Conservation (phyloP, 2,888 invertebrate genomes). For the Orchestes rusci region DNA sequence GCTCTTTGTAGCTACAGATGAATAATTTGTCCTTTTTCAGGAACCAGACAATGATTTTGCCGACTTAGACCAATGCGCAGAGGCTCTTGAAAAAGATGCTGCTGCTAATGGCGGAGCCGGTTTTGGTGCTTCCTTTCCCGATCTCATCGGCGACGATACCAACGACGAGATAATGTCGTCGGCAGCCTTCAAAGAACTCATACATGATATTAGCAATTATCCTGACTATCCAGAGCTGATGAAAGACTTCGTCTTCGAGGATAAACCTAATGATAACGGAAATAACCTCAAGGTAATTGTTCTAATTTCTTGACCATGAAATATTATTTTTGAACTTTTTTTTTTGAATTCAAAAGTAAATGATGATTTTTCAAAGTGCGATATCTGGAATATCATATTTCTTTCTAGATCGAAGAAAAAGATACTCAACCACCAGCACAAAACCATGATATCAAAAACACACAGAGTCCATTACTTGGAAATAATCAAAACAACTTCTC, state of each 20-base stretch:
- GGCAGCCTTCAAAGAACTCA: constrained; percentile 77
- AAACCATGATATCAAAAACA: constrained; percentile 30
- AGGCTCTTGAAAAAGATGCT: constrained; percentile 77
- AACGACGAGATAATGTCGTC: constrained; percentile 69
- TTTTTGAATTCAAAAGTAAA: too few relatives aligned
- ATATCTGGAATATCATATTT: too few relatives aligned
- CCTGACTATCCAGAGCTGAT: constrained; percentile 61
- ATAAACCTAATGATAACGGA: constrained; percentile 38
- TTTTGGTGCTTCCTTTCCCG: constrained; percentile 68
- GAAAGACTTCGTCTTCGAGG: constrained; percentile 72
- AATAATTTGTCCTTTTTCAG: too few relatives aligned
- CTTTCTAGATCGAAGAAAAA: too few relatives aligned
- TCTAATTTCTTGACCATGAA: too few relatives aligned
- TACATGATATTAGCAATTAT: constrained; percentile 78
- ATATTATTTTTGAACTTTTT: too few relatives aligned
- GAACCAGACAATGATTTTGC: constrained; percentile 75
- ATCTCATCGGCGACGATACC: constrained; percentile 78
- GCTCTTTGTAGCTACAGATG: too few relatives aligned
- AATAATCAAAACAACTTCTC: too few relatives aligned
- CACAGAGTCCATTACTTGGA: constrained; percentile 34
- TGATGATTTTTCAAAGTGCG: too few relatives aligned
- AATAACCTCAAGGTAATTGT: too few relatives aligned
- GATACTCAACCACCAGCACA: constrained; percentile 9
- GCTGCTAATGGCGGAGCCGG: constrained; percentile 63
- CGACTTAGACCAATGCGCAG: constrained; percentile 78